A percentile compares a stretch with the other conserved stretches of the same genome.
phyloP scores from a whole-genome alignment of 23 tunicate species.

The Oikopleura vanhoeffeni region DNA sequence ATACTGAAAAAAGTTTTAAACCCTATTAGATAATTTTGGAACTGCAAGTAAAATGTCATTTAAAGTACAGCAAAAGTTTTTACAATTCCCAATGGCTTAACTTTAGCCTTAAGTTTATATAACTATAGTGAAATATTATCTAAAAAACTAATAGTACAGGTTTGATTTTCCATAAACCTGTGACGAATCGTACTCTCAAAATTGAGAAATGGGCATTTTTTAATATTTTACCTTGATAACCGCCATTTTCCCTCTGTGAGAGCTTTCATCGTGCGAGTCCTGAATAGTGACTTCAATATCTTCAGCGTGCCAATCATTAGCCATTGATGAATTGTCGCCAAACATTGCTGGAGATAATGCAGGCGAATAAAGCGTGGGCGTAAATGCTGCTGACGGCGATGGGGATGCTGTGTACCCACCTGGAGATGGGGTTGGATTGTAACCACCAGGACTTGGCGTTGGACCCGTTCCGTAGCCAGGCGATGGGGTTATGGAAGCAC shows the following conservation, averaged over 20 bases:
- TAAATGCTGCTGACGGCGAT: constrained; percentile 27
- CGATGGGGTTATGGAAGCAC: not conserved
- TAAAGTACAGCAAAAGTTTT: no score
- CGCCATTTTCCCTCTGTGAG: not conserved
- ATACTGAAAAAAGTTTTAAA: no score
- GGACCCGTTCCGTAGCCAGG: constrained; percentile 8
- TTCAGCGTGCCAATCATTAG: constrained; percentile 76
- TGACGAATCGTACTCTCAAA: no score
- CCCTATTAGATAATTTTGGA: no score
- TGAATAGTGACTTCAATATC: constrained; percentile 47
- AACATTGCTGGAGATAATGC: constrained; percentile 14
- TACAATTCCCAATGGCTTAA: no score
- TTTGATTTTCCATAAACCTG: no score
- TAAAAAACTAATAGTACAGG: no score
- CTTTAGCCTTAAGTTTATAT: no score
- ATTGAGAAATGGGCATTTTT: no score
- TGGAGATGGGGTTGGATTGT: constrained; percentile 78
- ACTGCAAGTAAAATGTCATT: no score
- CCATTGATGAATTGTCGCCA: constrained; percentile 42
- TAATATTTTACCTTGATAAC: no score
- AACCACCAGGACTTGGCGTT: constrained; percentile 20
- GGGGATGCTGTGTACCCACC: constrained; percentile 35
- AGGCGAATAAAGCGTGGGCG: not conserved
- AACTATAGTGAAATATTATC: no score
- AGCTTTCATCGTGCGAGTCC: not conserved